Base-by-base conservation (phyloP, 2,888 invertebrate species). In the Kryphioiulus occultus region DNA sequence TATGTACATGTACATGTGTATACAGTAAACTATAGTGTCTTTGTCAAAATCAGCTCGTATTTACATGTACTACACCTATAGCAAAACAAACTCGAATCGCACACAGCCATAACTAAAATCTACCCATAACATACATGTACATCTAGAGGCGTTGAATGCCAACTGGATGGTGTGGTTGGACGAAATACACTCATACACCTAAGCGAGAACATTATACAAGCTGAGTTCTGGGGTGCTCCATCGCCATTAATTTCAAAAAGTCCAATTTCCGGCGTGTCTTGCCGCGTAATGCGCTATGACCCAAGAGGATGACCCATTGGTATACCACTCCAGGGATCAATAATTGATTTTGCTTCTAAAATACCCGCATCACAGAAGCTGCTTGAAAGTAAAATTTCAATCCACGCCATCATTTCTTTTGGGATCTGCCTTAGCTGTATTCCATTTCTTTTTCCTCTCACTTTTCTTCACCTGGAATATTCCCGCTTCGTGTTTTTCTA, bases 231-330 rank as follows among this genome's bases (percentile, higher is more conserved):
- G 12, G 68, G 68, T 68, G 26, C 68, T 26, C 26, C 10, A 68
- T 26, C 68, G 26, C 68, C 68, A 68, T 68, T 68, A 68, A 26
- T 68, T 68, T 68, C 19, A 68, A 68, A 59, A 68, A 68, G 26
- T 68, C 68, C 68, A 68, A 68, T 68, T 68, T 68, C 68, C 68
- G 68, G 68, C n/a, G 9, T 26, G 68, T 68, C 68, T 68, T 68
- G 7, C 26, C 26, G 26, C n/a, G 68, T 68, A 26, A 68, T 68
- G 68, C 26, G 22, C 12, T 9, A 26, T 68, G 26, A 68, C 68
- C 68, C 12, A 35, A 68, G 26, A 68, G 68, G 68, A 68, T 68
- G 68, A 68, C 68, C 68, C 68, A 26, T n/a, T 68, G 68, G 68
- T 68, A 7, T 26, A 26, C 68, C 22, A 26, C 26, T 68, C 68